phyloP scores from a whole-genome alignment of 2,797 vertebrate genomes.

The Manis pentadactyla region DNA sequence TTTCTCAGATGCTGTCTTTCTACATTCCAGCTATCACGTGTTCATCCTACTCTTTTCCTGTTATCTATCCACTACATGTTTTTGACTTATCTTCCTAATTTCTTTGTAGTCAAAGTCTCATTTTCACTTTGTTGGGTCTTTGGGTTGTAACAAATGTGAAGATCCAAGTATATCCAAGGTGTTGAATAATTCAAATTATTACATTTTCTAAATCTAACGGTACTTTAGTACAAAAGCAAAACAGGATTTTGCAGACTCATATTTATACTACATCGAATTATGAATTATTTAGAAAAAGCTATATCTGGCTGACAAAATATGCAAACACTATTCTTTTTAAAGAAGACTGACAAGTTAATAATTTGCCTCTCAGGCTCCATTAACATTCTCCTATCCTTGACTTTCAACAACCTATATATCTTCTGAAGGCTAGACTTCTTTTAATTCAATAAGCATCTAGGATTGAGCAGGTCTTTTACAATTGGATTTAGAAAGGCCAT shows the following conservation, averaged over 20 bases:
- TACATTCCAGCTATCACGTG: neutral
- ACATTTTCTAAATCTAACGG: slow-evolving; percentile 20
- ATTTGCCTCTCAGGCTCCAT: neutral
- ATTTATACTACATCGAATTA: neutral
- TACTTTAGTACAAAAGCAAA: slow-evolving; percentile 13
- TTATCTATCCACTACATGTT: slow-evolving; percentile 29
- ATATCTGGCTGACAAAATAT: neutral
- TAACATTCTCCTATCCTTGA: neutral
- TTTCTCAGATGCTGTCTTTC: slow-evolving; percentile 42
- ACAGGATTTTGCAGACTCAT: neutral
- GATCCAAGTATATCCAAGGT: neutral
- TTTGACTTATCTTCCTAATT: slow-evolving; percentile 33
- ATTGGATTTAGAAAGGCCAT: neutral
- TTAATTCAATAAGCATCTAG: neutral
- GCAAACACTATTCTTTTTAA: neutral
- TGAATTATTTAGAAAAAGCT: slow-evolving; percentile 4
- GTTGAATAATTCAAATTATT: slow-evolving; percentile 47
- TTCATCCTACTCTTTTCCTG: neutral
- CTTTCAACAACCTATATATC: neutral
- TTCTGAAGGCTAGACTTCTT: neutral
- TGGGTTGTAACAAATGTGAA: slow-evolving; percentile 1
- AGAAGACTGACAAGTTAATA: neutral
- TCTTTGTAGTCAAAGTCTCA: neutral
- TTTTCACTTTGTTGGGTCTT: slow-evolving; percentile 6
- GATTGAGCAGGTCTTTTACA: neutral